These are phyloP conservation scores for Erannis defoliaria DNA, from an alignment of 2,888 invertebrate species.

Conservation along the genomic window DNA sequence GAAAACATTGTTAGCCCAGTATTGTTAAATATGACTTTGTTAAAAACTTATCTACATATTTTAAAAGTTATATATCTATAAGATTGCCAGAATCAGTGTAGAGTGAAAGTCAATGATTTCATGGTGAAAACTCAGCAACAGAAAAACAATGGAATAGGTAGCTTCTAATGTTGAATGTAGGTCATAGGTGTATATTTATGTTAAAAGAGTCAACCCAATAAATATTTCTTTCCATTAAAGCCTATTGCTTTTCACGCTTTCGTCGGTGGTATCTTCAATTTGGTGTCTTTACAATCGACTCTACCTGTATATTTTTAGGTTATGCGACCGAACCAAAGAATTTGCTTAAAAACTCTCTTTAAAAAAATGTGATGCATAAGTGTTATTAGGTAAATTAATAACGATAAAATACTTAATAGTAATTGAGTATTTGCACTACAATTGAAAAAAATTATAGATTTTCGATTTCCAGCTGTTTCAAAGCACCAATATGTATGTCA, in stretches of 20 bases:
- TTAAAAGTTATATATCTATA: background rate
- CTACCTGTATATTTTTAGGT: constrained; percentile 27
- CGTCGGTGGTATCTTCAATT: constrained; percentile 9
- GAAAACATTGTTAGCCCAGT: background rate
- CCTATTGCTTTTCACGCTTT: background rate
- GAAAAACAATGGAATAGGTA: background rate
- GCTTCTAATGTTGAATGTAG: background rate
- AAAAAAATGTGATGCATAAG: background rate
- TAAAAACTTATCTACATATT: background rate
- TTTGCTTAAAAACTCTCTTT: background rate
- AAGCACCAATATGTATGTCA: constrained; percentile 1
- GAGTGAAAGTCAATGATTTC: background rate
- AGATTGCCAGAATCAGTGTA: background rate
- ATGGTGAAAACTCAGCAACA: background rate
- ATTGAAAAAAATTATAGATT: constrained; percentile 10
- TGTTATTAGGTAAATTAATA: background rate
- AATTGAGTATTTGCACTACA: background rate
- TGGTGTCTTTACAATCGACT: background rate
- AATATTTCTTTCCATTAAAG: background rate
- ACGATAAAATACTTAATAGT: background rate
- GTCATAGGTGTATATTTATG: background rate
- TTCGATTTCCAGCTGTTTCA: constrained; percentile 17
- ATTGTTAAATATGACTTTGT: background rate
- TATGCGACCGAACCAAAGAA: constrained; percentile 10
- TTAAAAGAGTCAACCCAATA: background rate